phyloP scores from a whole-genome alignment of 2,113 vertebrate genomes.

The Hylia prasina region DNA sequence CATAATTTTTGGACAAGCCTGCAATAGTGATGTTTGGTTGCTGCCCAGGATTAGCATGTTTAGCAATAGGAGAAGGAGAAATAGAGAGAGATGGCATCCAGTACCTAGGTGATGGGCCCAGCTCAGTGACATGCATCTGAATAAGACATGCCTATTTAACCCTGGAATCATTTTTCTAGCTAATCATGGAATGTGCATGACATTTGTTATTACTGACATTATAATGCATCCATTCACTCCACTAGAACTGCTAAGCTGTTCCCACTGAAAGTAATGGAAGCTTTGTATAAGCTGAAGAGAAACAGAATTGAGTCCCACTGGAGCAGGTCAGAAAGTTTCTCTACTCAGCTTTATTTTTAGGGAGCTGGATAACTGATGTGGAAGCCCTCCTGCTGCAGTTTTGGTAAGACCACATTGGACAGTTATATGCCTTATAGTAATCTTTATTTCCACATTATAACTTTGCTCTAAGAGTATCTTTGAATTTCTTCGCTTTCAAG shows the following conservation, averaged over 20 bases:
- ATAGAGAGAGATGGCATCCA: conserved; percentile 47
- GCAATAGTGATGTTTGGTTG: conserved; percentile 44
- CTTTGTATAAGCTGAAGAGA: conserved; percentile 38
- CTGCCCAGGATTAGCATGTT: conserved; percentile 35
- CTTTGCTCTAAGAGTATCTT: background rate
- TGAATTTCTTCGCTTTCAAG: background rate
- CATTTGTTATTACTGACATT: conserved; percentile 61
- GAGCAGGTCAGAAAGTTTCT: background rate
- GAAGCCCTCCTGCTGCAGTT: background rate
- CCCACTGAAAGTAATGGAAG: conserved; percentile 39
- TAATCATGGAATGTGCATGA: conserved; percentile 63
- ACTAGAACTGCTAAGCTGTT: conserved; percentile 43
- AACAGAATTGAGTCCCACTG: background rate
- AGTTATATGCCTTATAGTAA: background rate
- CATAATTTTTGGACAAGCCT: conserved; percentile 52
- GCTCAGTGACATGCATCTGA: conserved; percentile 50
- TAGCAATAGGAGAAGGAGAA: conserved; percentile 40
- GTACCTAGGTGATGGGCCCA: conserved; percentile 34
- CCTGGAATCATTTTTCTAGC: conserved; percentile 58
- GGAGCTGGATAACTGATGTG: background rate
- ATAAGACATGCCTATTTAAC: conserved; percentile 63
- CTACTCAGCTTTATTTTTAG: background rate
- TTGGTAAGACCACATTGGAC: background rate
- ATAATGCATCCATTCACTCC: conserved; percentile 44
- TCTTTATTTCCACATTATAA: background rate